Percentiles rank a stretch among this genome's conserved stretches.
phyloP scores from a whole-genome alignment of 2,113 vertebrate species.

The Trachemys scripta region DNA sequence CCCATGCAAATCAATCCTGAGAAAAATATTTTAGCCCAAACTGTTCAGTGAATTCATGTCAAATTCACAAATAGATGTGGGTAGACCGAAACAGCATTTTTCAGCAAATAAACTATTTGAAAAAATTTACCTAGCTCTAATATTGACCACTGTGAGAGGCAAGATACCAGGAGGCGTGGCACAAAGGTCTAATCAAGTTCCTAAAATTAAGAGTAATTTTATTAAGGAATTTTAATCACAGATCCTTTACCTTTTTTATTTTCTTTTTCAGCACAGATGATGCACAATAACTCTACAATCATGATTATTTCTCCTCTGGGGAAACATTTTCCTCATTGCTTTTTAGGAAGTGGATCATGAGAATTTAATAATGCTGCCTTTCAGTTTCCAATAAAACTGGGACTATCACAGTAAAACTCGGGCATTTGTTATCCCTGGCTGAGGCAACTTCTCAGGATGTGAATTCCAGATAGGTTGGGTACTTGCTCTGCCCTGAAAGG shows the following conservation, averaged over 20 bases:
- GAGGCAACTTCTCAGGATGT: not conserved
- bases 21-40: not conserved
- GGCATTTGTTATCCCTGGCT: not conserved
- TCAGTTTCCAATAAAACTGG: not conserved
- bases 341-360: not conserved
- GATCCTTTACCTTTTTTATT: not conserved
- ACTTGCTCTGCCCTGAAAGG: not conserved
- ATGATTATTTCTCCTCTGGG: not conserved
- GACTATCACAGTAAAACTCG: not conserved
- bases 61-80: not conserved
- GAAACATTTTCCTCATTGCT: not conserved
- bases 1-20: not conserved
- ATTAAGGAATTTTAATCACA: not conserved
- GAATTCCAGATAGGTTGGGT: not conserved
- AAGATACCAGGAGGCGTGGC: accelerated
- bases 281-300: not conserved
- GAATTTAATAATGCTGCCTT: not conserved
- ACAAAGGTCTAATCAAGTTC: not conserved
- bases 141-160: not conserved
- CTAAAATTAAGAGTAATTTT: not conserved
- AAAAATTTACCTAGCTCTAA: not conserved
- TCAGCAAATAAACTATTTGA: too few relatives aligned
- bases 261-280: not conserved
- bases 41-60: not conserved
- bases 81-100: not conserved